These are phyloP conservation scores for Elegia similella DNA, from an alignment of 2,888 invertebrate species.

Conservation along the genomic window DNA sequence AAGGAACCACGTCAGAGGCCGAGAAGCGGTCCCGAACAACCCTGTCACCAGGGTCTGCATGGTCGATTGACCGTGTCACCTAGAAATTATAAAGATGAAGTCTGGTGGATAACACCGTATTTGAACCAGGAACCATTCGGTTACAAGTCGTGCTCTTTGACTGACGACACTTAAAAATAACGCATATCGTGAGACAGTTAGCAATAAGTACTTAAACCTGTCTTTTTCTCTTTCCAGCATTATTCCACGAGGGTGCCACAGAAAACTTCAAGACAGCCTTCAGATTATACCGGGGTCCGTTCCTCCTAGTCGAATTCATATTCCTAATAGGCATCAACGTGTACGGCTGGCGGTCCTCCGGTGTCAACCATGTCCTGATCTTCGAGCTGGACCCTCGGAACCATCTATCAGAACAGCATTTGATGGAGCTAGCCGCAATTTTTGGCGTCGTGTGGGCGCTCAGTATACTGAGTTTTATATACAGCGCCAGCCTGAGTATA, in stretches of 20 bases:
- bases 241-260: slow-evolving; percentile 87
- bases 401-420: slow-evolving; percentile 95
- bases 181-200: too few relatives aligned
- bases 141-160: too few relatives aligned
- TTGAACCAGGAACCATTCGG: too few relatives aligned
- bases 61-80: too few relatives aligned
- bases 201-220: too few relatives aligned
- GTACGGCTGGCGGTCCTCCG: slow-evolving; percentile 98
- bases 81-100: too few relatives aligned
- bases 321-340: slow-evolving; percentile 98
- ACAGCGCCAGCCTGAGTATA: slow-evolving; percentile 90
- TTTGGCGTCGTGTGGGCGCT: slow-evolving; percentile 97
- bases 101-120: too few relatives aligned
- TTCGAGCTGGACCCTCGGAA: slow-evolving; percentile 98
- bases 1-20: too few relatives aligned
- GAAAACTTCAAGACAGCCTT: slow-evolving; percentile 93
- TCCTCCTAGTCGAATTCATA: slow-evolving; percentile 95
- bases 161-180: too few relatives aligned
- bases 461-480: slow-evolving; percentile 92
- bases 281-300: slow-evolving; percentile 95
- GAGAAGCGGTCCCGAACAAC: too few relatives aligned
- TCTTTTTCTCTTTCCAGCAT: slow-evolving; percentile 77
- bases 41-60: too few relatives aligned
- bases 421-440: slow-evolving; percentile 96
- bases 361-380: slow-evolving; percentile 98